Conservation (phyloP, 2,113 vertebrate genomes). For the Tragelaphus buxtoni region DNA sequence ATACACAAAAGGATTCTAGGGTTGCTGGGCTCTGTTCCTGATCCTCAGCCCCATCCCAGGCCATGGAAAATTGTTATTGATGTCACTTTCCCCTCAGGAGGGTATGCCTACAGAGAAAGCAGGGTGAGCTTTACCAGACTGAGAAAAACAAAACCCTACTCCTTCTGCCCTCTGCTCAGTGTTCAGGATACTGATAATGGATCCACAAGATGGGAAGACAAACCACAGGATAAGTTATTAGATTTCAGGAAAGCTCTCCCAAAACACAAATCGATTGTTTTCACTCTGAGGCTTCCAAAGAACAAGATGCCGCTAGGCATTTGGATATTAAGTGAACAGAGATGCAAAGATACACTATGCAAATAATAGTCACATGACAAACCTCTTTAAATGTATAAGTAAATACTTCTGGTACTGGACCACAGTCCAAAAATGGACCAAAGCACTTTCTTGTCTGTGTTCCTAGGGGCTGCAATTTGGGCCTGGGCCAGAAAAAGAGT, state of each 20-base stretch:
- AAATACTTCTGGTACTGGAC: background rate
- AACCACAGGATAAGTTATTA: background rate
- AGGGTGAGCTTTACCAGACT: background rate
- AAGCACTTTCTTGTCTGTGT: background rate
- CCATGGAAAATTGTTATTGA: background rate
- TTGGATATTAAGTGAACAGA: background rate
- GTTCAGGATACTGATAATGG: background rate
- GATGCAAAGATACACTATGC: background rate
- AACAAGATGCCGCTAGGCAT: background rate
- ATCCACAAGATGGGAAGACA: background rate
- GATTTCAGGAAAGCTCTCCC: conserved; percentile 20
- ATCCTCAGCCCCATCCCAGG: background rate
- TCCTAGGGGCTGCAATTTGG: background rate
- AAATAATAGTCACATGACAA: background rate
- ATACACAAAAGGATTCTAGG: background rate
- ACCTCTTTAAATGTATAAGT: background rate
- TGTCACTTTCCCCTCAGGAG: background rate
- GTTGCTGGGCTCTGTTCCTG: background rate
- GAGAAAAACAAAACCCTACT: background rate
- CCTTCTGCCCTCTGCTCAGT: background rate
- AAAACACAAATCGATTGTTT: background rate
- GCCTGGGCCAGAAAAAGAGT: background rate
- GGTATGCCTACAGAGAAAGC: background rate
- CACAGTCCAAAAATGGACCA: background rate
- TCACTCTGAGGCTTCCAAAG: background rate